phyloP scores from a whole-genome alignment of 2,113 vertebrate genomes.

The Sinocyclocheilus grahami region DNA sequence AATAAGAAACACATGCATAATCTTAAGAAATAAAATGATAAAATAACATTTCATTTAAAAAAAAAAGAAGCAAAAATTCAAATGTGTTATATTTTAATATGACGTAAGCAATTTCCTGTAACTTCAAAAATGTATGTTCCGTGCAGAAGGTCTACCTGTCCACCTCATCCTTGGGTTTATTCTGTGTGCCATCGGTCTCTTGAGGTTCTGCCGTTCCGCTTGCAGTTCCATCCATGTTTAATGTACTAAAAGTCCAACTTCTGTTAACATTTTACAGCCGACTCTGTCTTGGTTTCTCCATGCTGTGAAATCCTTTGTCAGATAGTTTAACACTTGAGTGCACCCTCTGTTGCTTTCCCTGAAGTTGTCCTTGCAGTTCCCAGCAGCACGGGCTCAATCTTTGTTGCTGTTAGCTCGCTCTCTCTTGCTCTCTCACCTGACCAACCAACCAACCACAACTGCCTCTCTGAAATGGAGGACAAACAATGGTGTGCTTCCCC shows the following conservation, averaged over 20 bases:
- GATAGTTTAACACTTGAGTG: slow-evolving; percentile 5
- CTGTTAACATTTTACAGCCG: slow-evolving; percentile 5
- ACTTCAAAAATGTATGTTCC: neutral
- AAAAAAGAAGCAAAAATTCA: neutral
- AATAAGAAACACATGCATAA: neutral
- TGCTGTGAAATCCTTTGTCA: slow-evolving; percentile 15
- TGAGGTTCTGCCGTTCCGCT: neutral
- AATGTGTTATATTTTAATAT: neutral
- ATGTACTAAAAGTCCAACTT: slow-evolving; percentile 31
- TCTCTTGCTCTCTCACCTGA: neutral
- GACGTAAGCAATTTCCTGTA: neutral
- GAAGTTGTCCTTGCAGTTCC: neutral
- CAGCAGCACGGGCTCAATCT: slow-evolving; percentile 2
- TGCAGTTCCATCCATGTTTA: slow-evolving; percentile 43
- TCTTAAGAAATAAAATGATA: neutral
- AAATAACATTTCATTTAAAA: no score
- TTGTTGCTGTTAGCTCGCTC: neutral
- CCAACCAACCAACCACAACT: slow-evolving; percentile 19
- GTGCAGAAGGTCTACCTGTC: slow-evolving; percentile 28
- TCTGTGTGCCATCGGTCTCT: neutral
- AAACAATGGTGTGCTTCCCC: slow-evolving; percentile 45
- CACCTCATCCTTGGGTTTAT: neutral
- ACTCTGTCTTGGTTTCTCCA: slow-evolving; percentile 26
- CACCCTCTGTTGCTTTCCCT: neutral
- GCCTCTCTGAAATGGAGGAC: slow-evolving; percentile 39